phyloP scores from a whole-genome alignment of 2,797 vertebrate genomes.

The Leucoraja ocellata region DNA sequence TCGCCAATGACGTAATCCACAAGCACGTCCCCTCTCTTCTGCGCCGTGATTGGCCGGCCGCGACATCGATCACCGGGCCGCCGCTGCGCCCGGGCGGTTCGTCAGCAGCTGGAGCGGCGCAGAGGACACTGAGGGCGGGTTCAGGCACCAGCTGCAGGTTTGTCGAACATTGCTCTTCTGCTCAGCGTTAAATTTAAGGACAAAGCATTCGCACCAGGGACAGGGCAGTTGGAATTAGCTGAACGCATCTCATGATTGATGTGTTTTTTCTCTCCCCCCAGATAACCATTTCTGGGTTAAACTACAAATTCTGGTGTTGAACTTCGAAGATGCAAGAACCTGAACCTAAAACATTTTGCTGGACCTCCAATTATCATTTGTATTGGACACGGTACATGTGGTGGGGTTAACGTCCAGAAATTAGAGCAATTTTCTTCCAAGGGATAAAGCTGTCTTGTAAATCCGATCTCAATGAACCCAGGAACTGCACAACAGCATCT shows the following conservation, averaged over 20 bases:
- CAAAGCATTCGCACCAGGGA: not conserved
- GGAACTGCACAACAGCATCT: not conserved
- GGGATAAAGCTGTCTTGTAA: not conserved
- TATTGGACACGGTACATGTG: not conserved
- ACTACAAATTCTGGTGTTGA: not conserved
- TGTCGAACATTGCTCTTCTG: not conserved
- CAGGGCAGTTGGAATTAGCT: not conserved
- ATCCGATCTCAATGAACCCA: too few species aligned
- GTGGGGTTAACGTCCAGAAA: not conserved
- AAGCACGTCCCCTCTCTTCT: too few species aligned
- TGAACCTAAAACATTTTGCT: not conserved
- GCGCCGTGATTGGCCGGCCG: not conserved
- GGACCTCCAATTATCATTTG: not conserved
- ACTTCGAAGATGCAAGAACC: not conserved
- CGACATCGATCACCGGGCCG: not conserved
- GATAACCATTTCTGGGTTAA: not conserved
- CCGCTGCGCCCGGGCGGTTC: not conserved
- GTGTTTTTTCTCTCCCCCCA: too few species aligned
- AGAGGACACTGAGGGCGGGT: not conserved
- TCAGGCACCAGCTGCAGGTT: not conserved
- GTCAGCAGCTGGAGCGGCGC: not conserved
- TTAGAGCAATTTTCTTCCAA: not conserved
- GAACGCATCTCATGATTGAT: not conserved
- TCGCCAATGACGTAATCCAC: not conserved
- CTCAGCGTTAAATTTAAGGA: not conserved